Evolutionary conservation across 2,113 vertebrate genomes (phyloP), one percentile per base, ranked within the genome.

Genomic region (Dromas ardeola): DNA sequence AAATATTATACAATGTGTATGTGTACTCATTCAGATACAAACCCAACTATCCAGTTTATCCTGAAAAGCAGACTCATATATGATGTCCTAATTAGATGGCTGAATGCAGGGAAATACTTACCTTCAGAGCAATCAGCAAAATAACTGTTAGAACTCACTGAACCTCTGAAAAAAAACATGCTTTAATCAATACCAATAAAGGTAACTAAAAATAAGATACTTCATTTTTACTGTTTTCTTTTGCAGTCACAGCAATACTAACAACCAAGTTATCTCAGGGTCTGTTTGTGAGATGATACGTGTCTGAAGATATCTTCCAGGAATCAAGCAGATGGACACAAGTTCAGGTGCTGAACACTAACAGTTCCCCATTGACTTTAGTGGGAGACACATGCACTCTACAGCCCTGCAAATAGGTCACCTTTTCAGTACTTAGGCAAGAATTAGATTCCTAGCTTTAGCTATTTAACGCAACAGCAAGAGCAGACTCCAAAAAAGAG

Each of bases 271-370:
- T 71, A 69, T 42, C 38, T 76, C 52, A 79, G 32, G 12, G 18
- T 56, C 7, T 45, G 1, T 52, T 59, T 80, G 34, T 86, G 59
- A 81, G 42, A 36, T 1, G 0, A 8, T 52, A 52, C 0, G 0
- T 77, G n/a, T 63, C 63, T 59, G 22, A 90, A 86, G 29, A 15
- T 20, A 38, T 15, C 38, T 93, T 88, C 67, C 36, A 71, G 73
- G 50, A 86, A 84, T 67, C 23, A 74, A 81, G 34, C 13, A 86
- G 26, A 63, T 40, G 25, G 72, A 77, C 32, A 38, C 20, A 73
- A 81, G n/a, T 81, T 93, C 23, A 90, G 50, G 5, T 58, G 10
- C 6, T 63, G 47, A 86, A 56, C 22, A 50, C 19, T n/a, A 72
- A 36, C 10, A 8, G 19, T 50, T 95, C 63, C 42, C 55, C 29